Evolutionary conservation across 2,888 invertebrate genomes (phyloP).

Genomic region (Cetonia aurata): DNA sequence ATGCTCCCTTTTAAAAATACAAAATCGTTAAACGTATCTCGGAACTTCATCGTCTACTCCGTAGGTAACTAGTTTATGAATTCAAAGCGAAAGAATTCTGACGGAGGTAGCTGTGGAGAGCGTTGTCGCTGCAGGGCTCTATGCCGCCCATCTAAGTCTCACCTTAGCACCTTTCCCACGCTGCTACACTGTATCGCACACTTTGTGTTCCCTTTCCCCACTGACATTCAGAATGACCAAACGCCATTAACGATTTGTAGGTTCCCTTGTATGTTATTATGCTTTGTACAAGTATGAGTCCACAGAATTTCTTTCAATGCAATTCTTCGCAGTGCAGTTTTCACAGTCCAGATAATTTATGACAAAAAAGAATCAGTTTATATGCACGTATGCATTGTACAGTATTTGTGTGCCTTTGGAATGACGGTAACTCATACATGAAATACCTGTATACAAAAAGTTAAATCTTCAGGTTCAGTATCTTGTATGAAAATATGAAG

Average conservation of each 20-base stretch:
- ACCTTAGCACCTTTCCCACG: constrained; percentile 57
- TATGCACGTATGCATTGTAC: neutral
- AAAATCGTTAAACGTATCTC: too few species aligned
- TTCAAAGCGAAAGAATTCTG: constrained; percentile 33
- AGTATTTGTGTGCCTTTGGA: constrained; percentile 22
- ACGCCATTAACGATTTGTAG: constrained; percentile 40
- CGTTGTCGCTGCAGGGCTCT: constrained; percentile 43
- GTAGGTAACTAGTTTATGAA: constrained; percentile 36
- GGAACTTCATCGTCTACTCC: neutral
- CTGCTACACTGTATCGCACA: constrained; percentile 56
- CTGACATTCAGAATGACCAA: constrained; percentile 48
- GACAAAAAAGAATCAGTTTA: constrained; percentile 18
- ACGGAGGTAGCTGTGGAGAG: constrained; percentile 29
- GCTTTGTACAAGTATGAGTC: constrained; percentile 14
- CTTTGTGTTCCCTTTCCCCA: constrained; percentile 49
- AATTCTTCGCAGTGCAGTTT: constrained; percentile 9
- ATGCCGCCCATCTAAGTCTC: constrained; percentile 53
- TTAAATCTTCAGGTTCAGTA: constrained; percentile 16
- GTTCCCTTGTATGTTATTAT: constrained; percentile 9
- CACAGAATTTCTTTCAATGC: constrained; percentile 34
- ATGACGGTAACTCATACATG: constrained; percentile 19
- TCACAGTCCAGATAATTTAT: constrained; percentile 24
- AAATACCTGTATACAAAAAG: neutral
- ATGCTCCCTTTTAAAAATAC: too few species aligned
- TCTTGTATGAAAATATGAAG: too few species aligned